Evolutionary conservation across 2,113 vertebrate species (phyloP), one percentile per base, ranked within the genome.

Genomic region (Muscicapa adusta): DNA sequence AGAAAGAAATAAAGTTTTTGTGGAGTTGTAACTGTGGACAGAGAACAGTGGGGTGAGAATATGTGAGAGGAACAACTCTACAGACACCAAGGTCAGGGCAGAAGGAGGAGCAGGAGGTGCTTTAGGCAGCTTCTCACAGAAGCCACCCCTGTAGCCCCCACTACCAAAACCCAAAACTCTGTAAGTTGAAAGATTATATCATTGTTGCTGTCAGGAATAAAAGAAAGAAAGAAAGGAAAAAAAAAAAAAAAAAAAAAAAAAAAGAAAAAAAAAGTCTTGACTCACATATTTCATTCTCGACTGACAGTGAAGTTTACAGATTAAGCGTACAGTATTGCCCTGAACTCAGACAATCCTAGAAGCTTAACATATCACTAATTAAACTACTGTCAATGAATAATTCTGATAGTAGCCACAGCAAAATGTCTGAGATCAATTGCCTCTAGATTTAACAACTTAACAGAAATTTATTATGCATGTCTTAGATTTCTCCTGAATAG

Each of bases 311-410:
- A 56, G 8, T 74, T 50, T 38, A 53, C 2, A 2, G 31, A 60
- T 51, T 10, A 81, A 92, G 60, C 0, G 0, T 7, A 4, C 0
- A 0, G 9, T 34, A 62, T 11, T 12, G 50, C 9, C 34, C 38
- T 50, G 22, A 76, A 78, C 28, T 26, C n/a, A 75, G 36, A 43
- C 16, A 58, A 38, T 54, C 51, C 14, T 83, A 40, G 48, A 84
- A 58, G 4, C 12, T 19, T 31, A 54, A 17, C 18, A 43, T 48
- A 29, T 8, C 26, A 33, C 33, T 82, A 23, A 60, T 74, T 74
- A 82, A 82, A 51, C 8, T 36, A 33, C 12, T 38, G 19, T 42
- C 19, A 62, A 42, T n/a, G 14, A 67, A 54, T 33, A 80, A 71
- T 77, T 84, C 23, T 33, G 26, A 43, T 76, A 50, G 8, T 29